Conservation (phyloP, 2,113 vertebrate species). For the Tachuris rubrigastra region DNA sequence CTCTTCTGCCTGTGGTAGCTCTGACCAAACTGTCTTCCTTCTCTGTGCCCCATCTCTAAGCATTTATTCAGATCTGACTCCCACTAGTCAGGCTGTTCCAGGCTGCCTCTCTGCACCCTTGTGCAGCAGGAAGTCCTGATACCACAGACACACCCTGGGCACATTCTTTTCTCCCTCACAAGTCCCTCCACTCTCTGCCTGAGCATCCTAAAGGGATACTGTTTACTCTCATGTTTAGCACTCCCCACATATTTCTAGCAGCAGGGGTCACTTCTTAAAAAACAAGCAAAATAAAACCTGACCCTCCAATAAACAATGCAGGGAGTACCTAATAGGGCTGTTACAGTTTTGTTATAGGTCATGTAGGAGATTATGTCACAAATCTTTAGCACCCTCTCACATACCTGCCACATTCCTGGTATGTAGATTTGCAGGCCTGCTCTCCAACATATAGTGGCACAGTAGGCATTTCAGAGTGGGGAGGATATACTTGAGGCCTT, state of each 20-base stretch:
- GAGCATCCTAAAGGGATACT: not conserved
- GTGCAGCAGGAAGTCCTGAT: not conserved
- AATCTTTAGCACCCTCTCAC: not conserved
- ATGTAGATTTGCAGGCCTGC: fast-evolving
- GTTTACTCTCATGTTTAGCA: fast-evolving
- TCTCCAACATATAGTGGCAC: not conserved
- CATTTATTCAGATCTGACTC: not conserved
- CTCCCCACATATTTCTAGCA: not conserved
- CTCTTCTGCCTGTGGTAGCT: not conserved
- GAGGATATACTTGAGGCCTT: not conserved
- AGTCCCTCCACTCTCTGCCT: not conserved
- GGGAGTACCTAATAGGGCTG: not conserved
- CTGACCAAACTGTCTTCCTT: not conserved
- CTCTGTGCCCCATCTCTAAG: not conserved
- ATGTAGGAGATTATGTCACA: not conserved
- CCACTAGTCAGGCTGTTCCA: not conserved
- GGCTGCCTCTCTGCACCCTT: not conserved
- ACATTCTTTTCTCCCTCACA: not conserved
- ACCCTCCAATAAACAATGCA: not conserved
- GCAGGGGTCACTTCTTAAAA: not conserved
- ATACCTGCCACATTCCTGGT: fast-evolving
- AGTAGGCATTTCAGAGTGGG: not conserved
- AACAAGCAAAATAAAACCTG: not conserved
- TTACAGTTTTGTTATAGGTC: not conserved
- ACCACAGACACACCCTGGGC: not conserved